Conservation (phyloP, 2,113 vertebrate genomes). For the Psephotus haematonotus region DNA sequence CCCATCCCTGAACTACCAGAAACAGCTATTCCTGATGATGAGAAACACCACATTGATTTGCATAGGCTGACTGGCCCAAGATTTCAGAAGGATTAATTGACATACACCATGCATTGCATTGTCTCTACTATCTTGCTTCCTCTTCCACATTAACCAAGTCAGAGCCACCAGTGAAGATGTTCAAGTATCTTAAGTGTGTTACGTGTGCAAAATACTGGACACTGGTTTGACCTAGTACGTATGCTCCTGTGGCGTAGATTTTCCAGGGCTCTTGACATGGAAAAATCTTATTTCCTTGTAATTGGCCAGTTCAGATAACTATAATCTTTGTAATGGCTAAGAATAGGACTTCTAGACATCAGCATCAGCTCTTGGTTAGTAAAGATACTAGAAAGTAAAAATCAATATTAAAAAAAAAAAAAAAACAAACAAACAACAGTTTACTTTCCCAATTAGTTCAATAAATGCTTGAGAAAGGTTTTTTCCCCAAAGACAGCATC, state of each 20-base stretch:
- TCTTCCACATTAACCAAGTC: background rate
- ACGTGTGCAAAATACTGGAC: background rate
- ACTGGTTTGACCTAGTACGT: background rate
- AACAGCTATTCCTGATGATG: background rate
- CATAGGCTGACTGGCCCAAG: background rate
- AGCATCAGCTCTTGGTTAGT: background rate
- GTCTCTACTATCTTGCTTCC: background rate
- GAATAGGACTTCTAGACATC: background rate
- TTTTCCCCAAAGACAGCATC: background rate
- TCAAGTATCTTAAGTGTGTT: background rate
- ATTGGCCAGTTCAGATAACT: background rate
- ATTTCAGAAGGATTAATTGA: background rate
- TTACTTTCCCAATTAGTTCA: background rate
- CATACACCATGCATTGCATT: rapidly evolving
- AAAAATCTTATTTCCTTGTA: background rate
- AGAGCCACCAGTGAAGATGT: background rate
- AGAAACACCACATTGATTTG: background rate
- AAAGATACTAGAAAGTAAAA: background rate
- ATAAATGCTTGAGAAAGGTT: background rate
- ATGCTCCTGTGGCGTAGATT: background rate
- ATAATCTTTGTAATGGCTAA: background rate
- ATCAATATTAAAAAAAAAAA: background rate
- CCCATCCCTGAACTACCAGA: background rate
- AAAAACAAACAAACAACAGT: too few species aligned
- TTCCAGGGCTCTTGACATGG: background rate